A percentile compares a stretch with the other conserved stretches of the same genome.
Conservation (phyloP, 2,797 vertebrate species). For the Momotus momota region DNA sequence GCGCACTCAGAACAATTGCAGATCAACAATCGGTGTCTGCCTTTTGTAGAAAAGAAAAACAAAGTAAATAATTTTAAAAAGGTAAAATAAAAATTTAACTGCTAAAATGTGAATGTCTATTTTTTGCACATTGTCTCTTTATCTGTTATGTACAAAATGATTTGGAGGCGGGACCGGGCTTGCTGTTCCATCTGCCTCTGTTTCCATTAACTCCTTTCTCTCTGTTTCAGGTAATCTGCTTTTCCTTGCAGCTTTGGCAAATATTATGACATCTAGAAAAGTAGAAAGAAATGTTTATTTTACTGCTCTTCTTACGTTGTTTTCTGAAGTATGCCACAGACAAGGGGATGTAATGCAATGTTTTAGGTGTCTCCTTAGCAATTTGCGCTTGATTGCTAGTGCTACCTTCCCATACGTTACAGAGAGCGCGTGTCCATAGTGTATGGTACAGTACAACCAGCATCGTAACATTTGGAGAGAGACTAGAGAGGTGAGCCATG, state of each 20-base stretch:
- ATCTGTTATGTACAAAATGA: conserved; percentile 80
- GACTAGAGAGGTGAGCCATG: conserved; percentile 11
- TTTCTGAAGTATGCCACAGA: conserved; percentile 73
- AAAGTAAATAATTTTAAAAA: conserved; percentile 82
- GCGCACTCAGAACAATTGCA: conserved; percentile 71
- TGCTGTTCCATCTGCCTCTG: conserved; percentile 49
- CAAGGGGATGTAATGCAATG: conserved; percentile 61
- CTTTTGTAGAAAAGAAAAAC: conserved; percentile 80
- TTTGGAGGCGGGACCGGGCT: conserved; percentile 64
- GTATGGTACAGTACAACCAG: conserved; percentile 35
- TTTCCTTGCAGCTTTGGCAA: conserved; percentile 74
- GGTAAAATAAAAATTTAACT: conserved; percentile 83
- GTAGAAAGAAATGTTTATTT: conserved; percentile 65
- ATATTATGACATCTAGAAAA: conserved; percentile 75
- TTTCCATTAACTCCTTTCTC: conserved; percentile 73
- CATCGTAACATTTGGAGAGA: background rate
- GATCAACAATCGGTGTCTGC: conserved; percentile 80
- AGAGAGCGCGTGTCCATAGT: conserved; percentile 23
- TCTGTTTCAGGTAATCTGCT: conserved; percentile 79
- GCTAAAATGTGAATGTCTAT: conserved; percentile 89
- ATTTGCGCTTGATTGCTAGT: conserved; percentile 55
- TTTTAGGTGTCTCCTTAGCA: conserved; percentile 63
- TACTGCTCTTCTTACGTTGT: conserved; percentile 66
- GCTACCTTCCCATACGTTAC: conserved; percentile 43
- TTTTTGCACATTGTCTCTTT: conserved; percentile 85